Evolutionary conservation across 2,888 invertebrate genomes (phyloP), one percentile per base, ranked within the genome.

Genomic region (Dryobota labecula): DNA sequence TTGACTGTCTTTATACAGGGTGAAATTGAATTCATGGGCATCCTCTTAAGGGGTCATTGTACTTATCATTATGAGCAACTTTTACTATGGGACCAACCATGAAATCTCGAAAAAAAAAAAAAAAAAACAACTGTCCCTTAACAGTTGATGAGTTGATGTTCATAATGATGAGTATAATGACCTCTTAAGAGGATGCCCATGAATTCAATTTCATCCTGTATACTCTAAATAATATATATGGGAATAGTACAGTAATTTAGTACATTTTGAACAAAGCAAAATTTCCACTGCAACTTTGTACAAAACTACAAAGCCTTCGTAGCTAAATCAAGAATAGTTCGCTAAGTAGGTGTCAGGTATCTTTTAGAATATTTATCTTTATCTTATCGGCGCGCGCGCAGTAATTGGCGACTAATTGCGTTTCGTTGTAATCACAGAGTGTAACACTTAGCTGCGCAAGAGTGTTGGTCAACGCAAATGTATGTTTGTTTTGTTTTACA

Each of bases 381-480:
- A 92, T 92, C 93, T 93, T 92, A 94, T 92, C 92, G 88, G 78
- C 83, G 89, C 88, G 87, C 82, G 86, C 87, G 80, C 78, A 87
- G 89, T 92, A 93, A 93, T 93, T 93, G 92, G 91, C 88, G 86
- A 87, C 94, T 95, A 95, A 95, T 95, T 94, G 95, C 92, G 87
- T 95, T 95, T 93, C 92, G 87, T 90, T 94, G 95, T 94, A 93
- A 92, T 92, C 89, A 91, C 90, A 91, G 92, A 90, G 89, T 85
- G 87, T 87, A 87, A 87, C 88, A 87, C 87, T 87, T 86, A 83
- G 84, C 84, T 78, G 85, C 64, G 76, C 86, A 61, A 65, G 84
- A 85, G 82, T 86, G 77, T 78, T 82, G 82, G 79, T 33, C 60
- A 67, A 85, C 74, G 79, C 82, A 86, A 84, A 83, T 80, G 80